Conservation (phyloP, 1,140 invertebrate species). For the Leptestheria dahalacensis region DNA sequence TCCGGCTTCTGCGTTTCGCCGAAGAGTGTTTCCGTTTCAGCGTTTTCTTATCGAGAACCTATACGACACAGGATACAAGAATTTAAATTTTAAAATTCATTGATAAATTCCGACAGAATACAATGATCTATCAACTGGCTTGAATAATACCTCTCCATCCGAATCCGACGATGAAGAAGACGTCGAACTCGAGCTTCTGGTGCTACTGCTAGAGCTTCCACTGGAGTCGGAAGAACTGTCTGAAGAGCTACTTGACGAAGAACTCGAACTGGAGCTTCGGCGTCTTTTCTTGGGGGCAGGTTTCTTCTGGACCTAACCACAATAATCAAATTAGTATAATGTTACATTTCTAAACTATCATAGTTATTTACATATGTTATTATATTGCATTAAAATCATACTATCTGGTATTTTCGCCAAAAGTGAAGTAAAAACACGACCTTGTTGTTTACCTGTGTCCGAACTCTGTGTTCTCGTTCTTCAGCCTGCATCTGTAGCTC, state of each 20-base stretch:
- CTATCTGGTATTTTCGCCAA: no score
- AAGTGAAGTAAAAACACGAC: no score
- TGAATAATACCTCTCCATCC: background rate
- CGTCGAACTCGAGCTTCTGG: slow-evolving; percentile 7
- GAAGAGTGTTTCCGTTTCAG: background rate
- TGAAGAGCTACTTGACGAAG: slow-evolving; percentile 31
- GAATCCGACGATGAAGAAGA: slow-evolving; percentile 16
- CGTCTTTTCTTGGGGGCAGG: slow-evolving; percentile 21
- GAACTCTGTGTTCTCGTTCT: slow-evolving; percentile 28
- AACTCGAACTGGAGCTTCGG: slow-evolving; percentile 33
- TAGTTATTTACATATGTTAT: no score
- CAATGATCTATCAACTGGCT: no score
- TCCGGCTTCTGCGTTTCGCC: background rate
- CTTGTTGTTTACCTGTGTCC: no score
- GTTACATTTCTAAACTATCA: no score
- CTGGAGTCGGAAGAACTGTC: slow-evolving; percentile 13
- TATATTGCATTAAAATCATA: no score
- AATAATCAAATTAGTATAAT: no score
- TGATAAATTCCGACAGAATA: no score
- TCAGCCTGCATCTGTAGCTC: slow-evolving; percentile 45
- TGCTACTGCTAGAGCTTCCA: slow-evolving; percentile 8
- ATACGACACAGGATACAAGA: background rate
- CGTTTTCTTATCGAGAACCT: background rate
- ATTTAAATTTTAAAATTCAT: no score
- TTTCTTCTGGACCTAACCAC: no score